phyloP scores from a whole-genome alignment of 1,140 invertebrate species.

The Nephila pilipes region DNA sequence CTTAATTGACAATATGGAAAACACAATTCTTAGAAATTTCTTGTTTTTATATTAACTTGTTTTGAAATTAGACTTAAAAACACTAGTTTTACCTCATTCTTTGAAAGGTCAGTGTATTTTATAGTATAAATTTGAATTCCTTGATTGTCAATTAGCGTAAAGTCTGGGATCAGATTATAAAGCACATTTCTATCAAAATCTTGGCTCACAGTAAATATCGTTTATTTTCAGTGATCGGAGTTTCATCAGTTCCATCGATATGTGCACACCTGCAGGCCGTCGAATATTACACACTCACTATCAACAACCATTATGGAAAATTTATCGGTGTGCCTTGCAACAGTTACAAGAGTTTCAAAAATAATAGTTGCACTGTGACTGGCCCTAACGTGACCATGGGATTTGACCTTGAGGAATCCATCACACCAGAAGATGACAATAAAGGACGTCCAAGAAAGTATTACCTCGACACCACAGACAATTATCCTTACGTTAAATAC shows the following conservation, averaged over 20 bases:
- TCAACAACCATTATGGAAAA: background rate
- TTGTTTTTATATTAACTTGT: too few relatives aligned
- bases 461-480: background rate
- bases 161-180: background rate
- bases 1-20: too few relatives aligned
- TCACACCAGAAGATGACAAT: background rate
- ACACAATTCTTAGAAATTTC: too few relatives aligned
- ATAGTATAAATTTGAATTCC: too few relatives aligned
- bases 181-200: background rate
- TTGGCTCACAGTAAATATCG: background rate
- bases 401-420: background rate
- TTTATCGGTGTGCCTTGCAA: background rate
- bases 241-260: background rate
- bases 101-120: too few relatives aligned
- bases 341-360: constrained; percentile 12
- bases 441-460: background rate
- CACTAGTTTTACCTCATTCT: too few relatives aligned
- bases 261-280: background rate
- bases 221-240: background rate
- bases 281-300: background rate
- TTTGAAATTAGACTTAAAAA: too few relatives aligned
- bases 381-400: background rate
- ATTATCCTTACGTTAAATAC: background rate
- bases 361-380: background rate
- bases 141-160: background rate